Evolutionary conservation across 2,113 vertebrate genomes (phyloP).

Genomic region (Myotis lucifugus): DNA sequence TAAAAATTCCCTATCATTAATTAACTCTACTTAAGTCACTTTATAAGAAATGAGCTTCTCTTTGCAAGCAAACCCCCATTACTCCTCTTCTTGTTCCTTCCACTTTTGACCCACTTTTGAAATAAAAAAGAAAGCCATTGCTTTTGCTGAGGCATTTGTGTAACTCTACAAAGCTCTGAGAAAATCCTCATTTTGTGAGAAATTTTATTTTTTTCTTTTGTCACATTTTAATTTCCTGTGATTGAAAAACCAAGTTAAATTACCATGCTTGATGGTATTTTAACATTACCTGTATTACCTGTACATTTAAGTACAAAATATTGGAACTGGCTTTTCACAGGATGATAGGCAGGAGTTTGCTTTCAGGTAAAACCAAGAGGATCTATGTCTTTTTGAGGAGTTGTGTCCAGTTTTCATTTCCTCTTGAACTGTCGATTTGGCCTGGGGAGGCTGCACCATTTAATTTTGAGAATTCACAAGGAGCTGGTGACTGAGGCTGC

Average conservation of each 20-base stretch:
- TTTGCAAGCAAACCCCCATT: neutral
- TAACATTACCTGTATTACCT: neutral
- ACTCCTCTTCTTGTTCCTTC: neutral
- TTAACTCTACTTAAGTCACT: neutral
- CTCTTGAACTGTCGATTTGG: neutral
- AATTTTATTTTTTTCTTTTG: slow-evolving; percentile 5
- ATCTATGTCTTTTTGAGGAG: neutral
- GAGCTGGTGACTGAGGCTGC: neutral
- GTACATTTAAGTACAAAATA: neutral
- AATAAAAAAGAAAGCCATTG: slow-evolving; percentile 27
- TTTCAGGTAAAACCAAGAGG: slow-evolving; percentile 42
- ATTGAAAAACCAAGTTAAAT: slow-evolving; percentile 8
- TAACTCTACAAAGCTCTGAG: neutral
- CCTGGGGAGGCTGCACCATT: neutral
- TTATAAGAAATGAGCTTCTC: slow-evolving; percentile 49
- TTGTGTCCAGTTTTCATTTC: neutral
- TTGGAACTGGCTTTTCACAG: neutral
- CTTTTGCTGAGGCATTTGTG: slow-evolving; percentile 26
- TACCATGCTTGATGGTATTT: neutral
- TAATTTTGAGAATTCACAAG: neutral
- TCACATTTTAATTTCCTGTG: neutral
- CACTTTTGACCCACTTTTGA: slow-evolving; percentile 69
- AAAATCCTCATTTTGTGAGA: slow-evolving; percentile 18
- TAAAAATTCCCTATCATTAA: neutral
- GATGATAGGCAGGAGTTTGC: neutral